These are phyloP conservation scores for Cryptocephalus primarius DNA, from an alignment of 2,888 invertebrate species.

Conservation along the genomic window DNA sequence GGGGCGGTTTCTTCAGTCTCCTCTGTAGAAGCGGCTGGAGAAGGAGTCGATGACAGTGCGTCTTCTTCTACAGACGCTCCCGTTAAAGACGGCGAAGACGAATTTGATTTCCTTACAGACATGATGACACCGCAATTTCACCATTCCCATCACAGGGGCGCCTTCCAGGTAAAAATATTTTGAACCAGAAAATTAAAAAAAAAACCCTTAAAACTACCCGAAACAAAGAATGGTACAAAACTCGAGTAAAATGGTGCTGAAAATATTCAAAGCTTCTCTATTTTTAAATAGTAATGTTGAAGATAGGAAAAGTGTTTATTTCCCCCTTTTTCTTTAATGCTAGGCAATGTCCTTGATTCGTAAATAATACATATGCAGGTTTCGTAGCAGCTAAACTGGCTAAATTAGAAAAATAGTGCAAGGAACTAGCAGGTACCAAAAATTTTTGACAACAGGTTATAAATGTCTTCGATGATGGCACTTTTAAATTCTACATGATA, in stretches of 20 bases:
- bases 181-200: background rate
- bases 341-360: too few relatives aligned
- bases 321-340: too few relatives aligned
- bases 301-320: too few relatives aligned
- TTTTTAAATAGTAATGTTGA: too few relatives aligned
- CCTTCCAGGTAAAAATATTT: constrained; percentile 51
- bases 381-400: too few relatives aligned
- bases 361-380: too few relatives aligned
- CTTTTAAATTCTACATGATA: constrained; percentile 24
- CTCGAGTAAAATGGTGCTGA: background rate
- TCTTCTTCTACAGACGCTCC: constrained; percentile 13
- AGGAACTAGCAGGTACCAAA: constrained; percentile 11
- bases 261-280: background rate
- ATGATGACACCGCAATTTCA: constrained; percentile 56
- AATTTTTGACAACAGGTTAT: constrained; percentile 16
- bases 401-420: constrained; percentile 1
- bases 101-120: constrained; percentile 41
- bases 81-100: constrained; percentile 33
- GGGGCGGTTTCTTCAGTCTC: constrained; percentile 2
- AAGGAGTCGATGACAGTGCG: constrained; percentile 10
- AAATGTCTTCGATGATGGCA: constrained; percentile 23
- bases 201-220: background rate
- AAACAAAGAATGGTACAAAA: background rate
- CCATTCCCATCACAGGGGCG: constrained; percentile 51
- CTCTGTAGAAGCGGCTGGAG: constrained; percentile 5